Evolutionary conservation across 2,888 invertebrate species (phyloP), one percentile per base, ranked within the genome.

Genomic region (Rhagonycha lutea): DNA sequence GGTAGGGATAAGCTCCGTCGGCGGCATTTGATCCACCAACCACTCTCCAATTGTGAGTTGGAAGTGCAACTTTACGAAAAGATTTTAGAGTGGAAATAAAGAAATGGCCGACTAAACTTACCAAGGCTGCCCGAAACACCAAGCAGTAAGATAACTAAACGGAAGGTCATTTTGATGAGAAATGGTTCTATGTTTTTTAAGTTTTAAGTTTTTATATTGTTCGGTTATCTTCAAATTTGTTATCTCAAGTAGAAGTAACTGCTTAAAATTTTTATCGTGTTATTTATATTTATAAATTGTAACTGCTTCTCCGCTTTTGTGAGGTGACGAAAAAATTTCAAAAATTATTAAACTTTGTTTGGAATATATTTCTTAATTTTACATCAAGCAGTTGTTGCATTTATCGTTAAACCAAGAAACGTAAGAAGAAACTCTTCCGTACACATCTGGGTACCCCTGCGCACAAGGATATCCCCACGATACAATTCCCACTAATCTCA

Each of bases 381-480:
- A 14, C 63, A 11, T 3, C 14, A 14, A 69, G 67, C 72, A 14
- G 61, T 72, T 10, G 60, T 29, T 4, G 3, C 47, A 60, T 32
- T 73, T 62, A 12, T 14, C 10, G 4, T 82, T 72, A 47, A 90
- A 89, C 90, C 90, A 90, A 77, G 86, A 82, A 62, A 82, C 85
- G 86, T 88, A 90, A 61, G 86, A 82, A 80, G 84, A 87, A 0
- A 90, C 89, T 73, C 89, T 86, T 32, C 89, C 87, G 84, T 89
- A 90, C 28, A 90, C 90, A 81, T 90, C 90, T 24, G 90, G 90
- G 74, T 86, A 88, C 92, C 74, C 78, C 18, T 71, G 11, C 3
- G 70, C 68, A 63, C 80, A 80, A 8, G 75, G 78, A 24, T 23
- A 29, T 11, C 73, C 72, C 80, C 79, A 79, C 2, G 74, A 70